Base-by-base conservation (phyloP, 2,888 invertebrate genomes). In the Drosophila formosana region DNA sequence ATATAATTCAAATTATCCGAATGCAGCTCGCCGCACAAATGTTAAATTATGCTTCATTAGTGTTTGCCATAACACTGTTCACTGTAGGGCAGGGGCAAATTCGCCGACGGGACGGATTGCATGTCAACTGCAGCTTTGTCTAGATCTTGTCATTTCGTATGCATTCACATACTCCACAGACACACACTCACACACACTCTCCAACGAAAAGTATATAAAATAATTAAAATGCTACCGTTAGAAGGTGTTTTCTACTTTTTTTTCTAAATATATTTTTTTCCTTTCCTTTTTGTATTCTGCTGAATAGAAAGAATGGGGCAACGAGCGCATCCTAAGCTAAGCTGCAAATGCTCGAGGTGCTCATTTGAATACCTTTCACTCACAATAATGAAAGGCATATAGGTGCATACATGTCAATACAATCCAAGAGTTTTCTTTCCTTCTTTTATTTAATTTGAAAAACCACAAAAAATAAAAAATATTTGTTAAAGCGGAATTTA, bases 31-130 rank as follows among this genome's bases (percentile, higher is more conserved):
- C 50, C 62, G 51, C 73, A 69, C 80, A 80, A 72, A 78, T 88
- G 72, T 80, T 75, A 86, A 83, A 86, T 88, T 84, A 88, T 86
- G 83, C 87, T 88, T 84, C 83, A 84, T 84, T 84, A 84, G 83
- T 84, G 83, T 78, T 75, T 68, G 69, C 58, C 53, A 66, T 30
- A 53, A 26, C 55, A 51, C 34, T 51, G 25, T 49, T 51, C 50
- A 73, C 65, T 28, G 45, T 50, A 46, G 50, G 34, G 13, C 45
- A 30, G 51, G 53, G 32, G 25, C 41, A 41, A 18, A 43, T 13
- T 41, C 18, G 13, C 39, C 39, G 13, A 51, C 49, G 34, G 5
- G 28, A 4, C 23, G 51, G 53, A 28, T 43, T 63, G 41, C 52
- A 52, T 76, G 80, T 76, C 77, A 88, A 53, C 85, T 64, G 66